Conservation (phyloP, 2,113 vertebrate species). For the Sterna hirundo region DNA sequence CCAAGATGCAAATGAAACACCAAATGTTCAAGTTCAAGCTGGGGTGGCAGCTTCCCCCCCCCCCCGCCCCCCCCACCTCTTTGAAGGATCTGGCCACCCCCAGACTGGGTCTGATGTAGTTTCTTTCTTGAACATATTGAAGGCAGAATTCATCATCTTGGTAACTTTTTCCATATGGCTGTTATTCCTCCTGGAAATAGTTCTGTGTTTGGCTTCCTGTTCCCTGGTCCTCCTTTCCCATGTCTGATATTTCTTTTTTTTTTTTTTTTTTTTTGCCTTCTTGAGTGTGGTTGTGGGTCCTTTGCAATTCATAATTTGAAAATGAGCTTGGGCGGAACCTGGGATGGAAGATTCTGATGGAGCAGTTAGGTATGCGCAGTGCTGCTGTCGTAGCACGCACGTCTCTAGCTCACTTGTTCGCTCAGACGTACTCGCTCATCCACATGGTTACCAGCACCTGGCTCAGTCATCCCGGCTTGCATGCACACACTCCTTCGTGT, state of each 20-base stretch:
- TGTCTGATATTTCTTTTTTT: background rate
- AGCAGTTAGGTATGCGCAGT: background rate
- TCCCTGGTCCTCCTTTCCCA: background rate
- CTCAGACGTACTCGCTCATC: background rate
- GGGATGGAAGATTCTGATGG: background rate
- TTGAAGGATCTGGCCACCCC: constrained; percentile 56
- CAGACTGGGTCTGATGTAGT: constrained; percentile 53
- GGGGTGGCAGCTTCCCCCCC: constrained; percentile 30
- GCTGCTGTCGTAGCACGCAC: background rate
- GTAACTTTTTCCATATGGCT: constrained; percentile 69
- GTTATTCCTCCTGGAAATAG: constrained; percentile 60
- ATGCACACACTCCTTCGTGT: background rate
- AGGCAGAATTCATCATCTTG: constrained; percentile 63
- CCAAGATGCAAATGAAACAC: constrained; percentile 66
- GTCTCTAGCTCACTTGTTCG: background rate
- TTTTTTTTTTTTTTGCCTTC: background rate
- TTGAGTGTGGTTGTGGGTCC: background rate
- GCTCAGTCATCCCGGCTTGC: background rate
- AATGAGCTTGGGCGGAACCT: background rate
- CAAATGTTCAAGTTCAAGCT: constrained; percentile 68
- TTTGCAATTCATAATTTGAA: background rate
- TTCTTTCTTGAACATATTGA: constrained; percentile 67
- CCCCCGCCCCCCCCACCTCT: background rate
- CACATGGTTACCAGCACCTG: background rate
- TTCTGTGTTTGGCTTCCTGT: constrained; percentile 61